Evolutionary conservation across 2,797 vertebrate genomes (phyloP).

Genomic region (Manis pentadactyla): DNA sequence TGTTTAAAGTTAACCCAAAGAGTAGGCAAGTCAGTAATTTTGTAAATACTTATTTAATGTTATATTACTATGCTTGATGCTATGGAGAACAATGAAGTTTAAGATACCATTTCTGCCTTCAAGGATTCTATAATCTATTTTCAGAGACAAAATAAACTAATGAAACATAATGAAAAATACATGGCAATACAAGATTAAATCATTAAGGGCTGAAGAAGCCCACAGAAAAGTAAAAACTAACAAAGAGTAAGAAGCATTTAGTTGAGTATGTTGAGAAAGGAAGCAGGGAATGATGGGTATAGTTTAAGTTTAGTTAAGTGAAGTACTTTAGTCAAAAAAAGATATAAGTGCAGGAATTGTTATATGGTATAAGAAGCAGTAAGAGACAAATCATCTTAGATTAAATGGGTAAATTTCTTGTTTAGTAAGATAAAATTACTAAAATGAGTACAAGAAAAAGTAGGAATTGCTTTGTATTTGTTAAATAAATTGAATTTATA

Average conservation of each 20-base stretch:
- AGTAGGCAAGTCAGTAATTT: slow-evolving; percentile 27
- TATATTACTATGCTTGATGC: slow-evolving; percentile 11
- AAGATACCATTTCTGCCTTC: slow-evolving; percentile 13
- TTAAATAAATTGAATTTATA: slow-evolving; percentile 28
- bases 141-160: slow-evolving; percentile 47
- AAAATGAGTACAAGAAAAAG: background rate
- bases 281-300: background rate
- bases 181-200: background rate
- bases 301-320: background rate
- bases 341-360: background rate
- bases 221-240: background rate
- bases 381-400: background rate
- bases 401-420: background rate
- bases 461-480: slow-evolving; percentile 3
- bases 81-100: slow-evolving; percentile 21
- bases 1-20: background rate
- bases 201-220: slow-evolving; percentile 2
- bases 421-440: background rate
- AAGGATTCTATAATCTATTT: background rate
- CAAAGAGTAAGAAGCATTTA: background rate
- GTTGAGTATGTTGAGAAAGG: background rate
- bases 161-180: slow-evolving; percentile 42
- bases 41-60: slow-evolving; percentile 44
- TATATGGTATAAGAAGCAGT: background rate
- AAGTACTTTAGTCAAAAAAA: background rate